These are phyloP conservation scores for Eonycteris spelaea DNA, from an alignment of 2,113 vertebrate genomes.

Conservation along the genomic window DNA sequence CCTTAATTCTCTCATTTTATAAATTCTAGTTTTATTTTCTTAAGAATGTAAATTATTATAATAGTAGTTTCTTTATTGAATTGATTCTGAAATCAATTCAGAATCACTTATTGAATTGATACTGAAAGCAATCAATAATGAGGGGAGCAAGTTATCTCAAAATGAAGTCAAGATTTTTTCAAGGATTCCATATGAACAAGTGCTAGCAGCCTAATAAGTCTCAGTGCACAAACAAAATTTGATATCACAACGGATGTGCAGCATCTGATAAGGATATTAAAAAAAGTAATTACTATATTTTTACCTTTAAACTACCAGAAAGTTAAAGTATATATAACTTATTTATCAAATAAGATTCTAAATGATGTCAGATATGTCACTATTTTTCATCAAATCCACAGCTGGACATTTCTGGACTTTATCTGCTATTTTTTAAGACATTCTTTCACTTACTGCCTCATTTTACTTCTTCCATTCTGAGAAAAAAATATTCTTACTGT, in stretches of 20 bases:
- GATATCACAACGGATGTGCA: background rate
- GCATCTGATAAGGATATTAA: slow-evolving; percentile 30
- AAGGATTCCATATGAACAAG: slow-evolving; percentile 58
- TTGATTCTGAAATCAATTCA: slow-evolving; percentile 72
- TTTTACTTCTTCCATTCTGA: background rate
- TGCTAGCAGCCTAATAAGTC: slow-evolving; percentile 52
- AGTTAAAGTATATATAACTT: slow-evolving; percentile 20
- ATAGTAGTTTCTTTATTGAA: slow-evolving; percentile 67
- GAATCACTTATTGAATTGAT: slow-evolving; percentile 69
- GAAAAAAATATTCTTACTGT: background rate
- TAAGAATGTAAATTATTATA: slow-evolving; percentile 62
- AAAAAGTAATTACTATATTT: slow-evolving; percentile 31
- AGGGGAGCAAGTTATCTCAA: slow-evolving; percentile 59
- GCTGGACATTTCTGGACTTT: slow-evolving; percentile 2
- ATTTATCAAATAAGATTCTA: slow-evolving; percentile 21
- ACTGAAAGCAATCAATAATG: slow-evolving; percentile 70
- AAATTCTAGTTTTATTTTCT: slow-evolving; percentile 71
- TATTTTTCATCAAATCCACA: slow-evolving; percentile 32
- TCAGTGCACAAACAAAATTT: slow-evolving; percentile 29
- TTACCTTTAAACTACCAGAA: slow-evolving; percentile 48
- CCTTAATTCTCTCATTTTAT: slow-evolving; percentile 38
- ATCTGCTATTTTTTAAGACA: background rate
- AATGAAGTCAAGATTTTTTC: slow-evolving; percentile 60
- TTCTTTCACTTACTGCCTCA: background rate
- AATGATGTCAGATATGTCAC: slow-evolving; percentile 8